Base-by-base conservation (phyloP, 2,113 vertebrate genomes). In the Syrrhaptes paradoxus region DNA sequence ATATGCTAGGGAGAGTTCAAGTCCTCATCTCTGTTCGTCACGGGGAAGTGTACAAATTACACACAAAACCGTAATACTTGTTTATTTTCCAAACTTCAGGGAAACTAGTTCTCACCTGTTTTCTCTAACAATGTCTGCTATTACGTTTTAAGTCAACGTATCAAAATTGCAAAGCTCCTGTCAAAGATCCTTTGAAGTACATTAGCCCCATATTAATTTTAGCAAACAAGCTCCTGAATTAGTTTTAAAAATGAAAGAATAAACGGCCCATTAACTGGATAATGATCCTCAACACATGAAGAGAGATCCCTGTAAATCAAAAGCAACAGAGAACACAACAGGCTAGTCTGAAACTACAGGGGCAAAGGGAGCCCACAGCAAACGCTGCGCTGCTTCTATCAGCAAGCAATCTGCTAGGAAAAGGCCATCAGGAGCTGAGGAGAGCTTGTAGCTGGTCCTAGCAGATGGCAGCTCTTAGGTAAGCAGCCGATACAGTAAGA, bases 41-140 rank as follows among this genome's bases (percentile, higher is more conserved):
- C 5, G 24, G 19, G 38, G 32, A 46, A 86, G 52, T 5, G 11
- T 10, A n/a, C 66, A 54, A 76, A 63, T 24, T 31, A 6, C 54
- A 54, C 19, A 6, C 4, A 28, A 54, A 72, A 14, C 29, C 7
- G 6, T 0, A 0, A 18, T 7, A 22, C 25, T 5, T 2, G 29
- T 58, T 34, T 43, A 1, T 3, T 34, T 32, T 15, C 46, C 22
- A 6, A 17, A 34, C 71, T 86, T 9, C 0, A 18, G 28, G 63
- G 46, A 38, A 63, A 59, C 4, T 8, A 10, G 7, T 38, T 67
- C 63, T 74, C 81, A 58, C 62, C 48, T 28, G 11, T 11, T 57
- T 38, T 29, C 72, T 67, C 10, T 2, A 52, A 51, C 68, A 66
- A 57, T 3, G 13, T 20, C 74, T 48, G 38, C 58, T 71, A 17